A percentile compares a stretch with the other conserved stretches of the same genome.
These are phyloP conservation scores for Salminus brasiliensis DNA, from an alignment of 2,113 vertebrate species.

Conservation along the genomic window DNA sequence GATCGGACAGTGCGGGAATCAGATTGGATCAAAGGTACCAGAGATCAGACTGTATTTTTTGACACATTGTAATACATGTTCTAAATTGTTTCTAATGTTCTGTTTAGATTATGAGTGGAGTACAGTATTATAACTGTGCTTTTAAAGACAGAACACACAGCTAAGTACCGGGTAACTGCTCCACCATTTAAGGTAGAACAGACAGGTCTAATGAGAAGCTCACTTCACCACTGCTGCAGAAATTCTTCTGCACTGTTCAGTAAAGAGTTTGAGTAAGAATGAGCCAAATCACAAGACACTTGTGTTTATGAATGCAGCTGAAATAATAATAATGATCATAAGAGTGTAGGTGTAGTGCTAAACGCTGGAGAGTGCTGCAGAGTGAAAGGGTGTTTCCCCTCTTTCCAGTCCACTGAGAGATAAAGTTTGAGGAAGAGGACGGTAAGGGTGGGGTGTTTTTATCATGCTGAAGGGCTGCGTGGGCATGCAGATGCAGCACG, in stretches of 20 bases:
- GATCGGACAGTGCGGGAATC: conserved; percentile 98
- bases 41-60: not conserved
- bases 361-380: not conserved
- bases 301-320: not conserved
- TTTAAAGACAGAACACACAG: too few relatives aligned
- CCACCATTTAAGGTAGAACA: too few relatives aligned
- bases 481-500: not conserved
- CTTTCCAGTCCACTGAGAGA: conserved; percentile 23
- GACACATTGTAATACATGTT: not conserved
- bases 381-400: conserved; percentile 40
- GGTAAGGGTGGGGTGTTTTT: conserved; percentile 11
- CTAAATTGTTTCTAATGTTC: too few relatives aligned
- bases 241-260: not conserved
- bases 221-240: too few relatives aligned
- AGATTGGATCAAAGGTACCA: conserved; percentile 94
- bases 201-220: too few relatives aligned
- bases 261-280: too few relatives aligned
- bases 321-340: not conserved
- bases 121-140: too few relatives aligned
- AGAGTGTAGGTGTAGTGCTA: not conserved
- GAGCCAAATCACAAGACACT: too few relatives aligned
- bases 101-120: too few relatives aligned
- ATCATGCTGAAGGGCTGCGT: not conserved
- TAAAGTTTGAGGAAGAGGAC: conserved; percentile 21
- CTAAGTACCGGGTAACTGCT: too few relatives aligned